phyloP scores from a whole-genome alignment of 2,113 vertebrate genomes.

The Heloderma charlesbogerti region DNA sequence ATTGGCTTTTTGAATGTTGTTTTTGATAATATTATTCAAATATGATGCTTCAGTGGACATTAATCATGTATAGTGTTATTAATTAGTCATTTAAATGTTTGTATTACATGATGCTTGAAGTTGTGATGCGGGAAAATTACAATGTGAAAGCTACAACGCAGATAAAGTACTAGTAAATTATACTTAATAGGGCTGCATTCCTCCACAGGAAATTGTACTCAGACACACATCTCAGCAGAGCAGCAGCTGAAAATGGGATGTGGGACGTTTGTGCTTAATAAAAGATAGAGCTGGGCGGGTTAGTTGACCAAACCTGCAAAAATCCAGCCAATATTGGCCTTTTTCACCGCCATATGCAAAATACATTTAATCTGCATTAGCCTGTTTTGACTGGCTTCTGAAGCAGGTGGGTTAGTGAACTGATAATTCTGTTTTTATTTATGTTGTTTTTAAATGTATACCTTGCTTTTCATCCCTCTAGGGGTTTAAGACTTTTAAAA shows the following conservation, averaged over 20 bases:
- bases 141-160: neutral
- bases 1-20: neutral
- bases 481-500: neutral
- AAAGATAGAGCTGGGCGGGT: neutral
- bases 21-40: neutral
- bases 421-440: neutral
- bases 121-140: neutral
- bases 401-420: neutral
- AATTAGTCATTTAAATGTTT: neutral
- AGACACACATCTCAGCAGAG: neutral
- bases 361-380: neutral
- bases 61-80: constrained; percentile 1
- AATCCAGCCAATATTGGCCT: neutral
- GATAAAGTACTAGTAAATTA: neutral
- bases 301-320: neutral
- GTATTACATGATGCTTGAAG: neutral
- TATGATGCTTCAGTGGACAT: neutral
- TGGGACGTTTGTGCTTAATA: neutral
- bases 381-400: neutral
- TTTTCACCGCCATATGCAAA: neutral
- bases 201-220: neutral
- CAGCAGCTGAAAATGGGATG: neutral
- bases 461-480: neutral
- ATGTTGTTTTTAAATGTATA: neutral
- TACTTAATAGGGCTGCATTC: neutral